Base-by-base conservation (phyloP, 2,113 vertebrate species). In the Bucco capensis region DNA sequence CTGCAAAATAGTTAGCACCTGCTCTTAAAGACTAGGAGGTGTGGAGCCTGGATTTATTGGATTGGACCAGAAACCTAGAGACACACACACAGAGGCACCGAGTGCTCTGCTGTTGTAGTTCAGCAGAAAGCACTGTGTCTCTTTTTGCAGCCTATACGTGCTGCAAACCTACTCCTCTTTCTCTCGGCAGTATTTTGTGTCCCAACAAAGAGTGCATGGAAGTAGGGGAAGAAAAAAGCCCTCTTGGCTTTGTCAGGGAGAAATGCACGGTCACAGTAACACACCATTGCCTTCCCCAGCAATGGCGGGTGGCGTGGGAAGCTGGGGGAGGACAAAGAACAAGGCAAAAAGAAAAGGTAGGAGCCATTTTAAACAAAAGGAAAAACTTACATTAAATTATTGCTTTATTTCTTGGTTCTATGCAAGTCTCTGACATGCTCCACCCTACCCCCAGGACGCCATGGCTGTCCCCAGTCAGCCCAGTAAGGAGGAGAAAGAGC, bases 341-440 rank as follows among this genome's bases (percentile, higher is more conserved):
- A 62, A 76, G 12, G 60, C 2, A 5, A 69, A 56, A 88, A 61
- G 38, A 72, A 76, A 90, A 78, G 10, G 22, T 25, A 12, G 14
- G 14, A 86, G n/a, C 15, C 49, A 54, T 82, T 90, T 84, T 73
- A 88, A 94, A 82, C 3, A 12, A 80, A 88, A 57, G 51, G 37
- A 18, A 91, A 71, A 96, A 76, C 10, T 67, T 75, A 92, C 23
- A 92, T 94, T 91, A 92, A 95, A 95, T 96, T 96, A 96, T 95
- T 96, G 91, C 95, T 96, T 96, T 95, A 95, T 95, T 92, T 92
- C 89, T 42, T 61, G 86, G 21, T 78, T 91, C 92, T 93, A 89
- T n/a, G 71, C 42, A 91, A 91, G 75, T 88, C 90, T 94, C 71
- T 54, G 87, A 65, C 73, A 84, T 6, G 8, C 75, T 81, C 78